These are phyloP conservation scores for Thysanoteuthis rhombus DNA, from an alignment of 2,888 invertebrate genomes.

Conservation along the genomic window DNA sequence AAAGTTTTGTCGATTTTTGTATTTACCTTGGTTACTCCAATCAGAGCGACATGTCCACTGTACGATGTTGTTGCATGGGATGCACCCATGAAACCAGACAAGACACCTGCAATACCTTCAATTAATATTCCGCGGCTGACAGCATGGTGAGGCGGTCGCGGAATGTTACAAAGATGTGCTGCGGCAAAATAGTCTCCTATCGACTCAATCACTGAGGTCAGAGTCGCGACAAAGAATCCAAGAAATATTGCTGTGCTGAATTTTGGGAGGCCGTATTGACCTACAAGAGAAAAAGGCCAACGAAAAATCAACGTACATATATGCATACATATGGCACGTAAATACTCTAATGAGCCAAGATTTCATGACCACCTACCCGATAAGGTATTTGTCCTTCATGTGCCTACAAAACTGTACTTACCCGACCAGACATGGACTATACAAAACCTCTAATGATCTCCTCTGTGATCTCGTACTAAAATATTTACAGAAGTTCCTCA, in stretches of 20 bases:
- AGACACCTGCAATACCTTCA: conserved; percentile 51
- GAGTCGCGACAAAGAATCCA: conserved; percentile 49
- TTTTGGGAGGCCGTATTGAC: conserved; percentile 53
- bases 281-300: conserved; percentile 42
- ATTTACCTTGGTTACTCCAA: conserved; percentile 40
- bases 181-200: conserved; percentile 56
- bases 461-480: no score
- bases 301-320: not conserved
- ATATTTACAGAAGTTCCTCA: no score
- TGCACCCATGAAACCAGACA: conserved; percentile 52
- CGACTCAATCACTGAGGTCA: conserved; percentile 52
- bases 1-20: not conserved
- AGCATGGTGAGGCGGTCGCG: conserved; percentile 50
- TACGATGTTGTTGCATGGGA: conserved; percentile 56
- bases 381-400: no score
- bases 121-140: conserved; percentile 54
- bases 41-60: conserved; percentile 49
- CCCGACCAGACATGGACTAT: no score
- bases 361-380: no score
- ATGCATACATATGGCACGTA: not conserved
- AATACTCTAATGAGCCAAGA: no score
- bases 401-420: no score
- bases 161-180: conserved; percentile 42
- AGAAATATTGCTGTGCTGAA: conserved; percentile 48
- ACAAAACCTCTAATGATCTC: no score